phyloP scores from a whole-genome alignment of 2,113 vertebrate species.

The Odobenus rosmarus region DNA sequence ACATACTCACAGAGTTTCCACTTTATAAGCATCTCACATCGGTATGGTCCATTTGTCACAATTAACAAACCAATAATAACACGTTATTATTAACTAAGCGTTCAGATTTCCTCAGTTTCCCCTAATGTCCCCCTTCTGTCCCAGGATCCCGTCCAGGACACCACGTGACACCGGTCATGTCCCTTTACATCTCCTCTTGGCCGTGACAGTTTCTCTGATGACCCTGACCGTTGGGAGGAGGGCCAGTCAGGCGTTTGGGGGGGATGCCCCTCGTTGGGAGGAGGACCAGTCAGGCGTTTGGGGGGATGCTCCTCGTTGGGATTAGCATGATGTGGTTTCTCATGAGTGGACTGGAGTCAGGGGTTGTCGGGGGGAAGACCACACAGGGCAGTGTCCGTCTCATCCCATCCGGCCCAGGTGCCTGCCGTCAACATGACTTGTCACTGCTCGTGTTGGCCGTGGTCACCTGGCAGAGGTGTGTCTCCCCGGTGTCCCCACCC shows the following conservation, averaged over 20 bases:
- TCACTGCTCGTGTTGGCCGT: rapidly evolving
- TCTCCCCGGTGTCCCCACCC: too few relatives aligned
- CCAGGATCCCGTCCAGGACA: neutral
- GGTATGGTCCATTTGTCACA: rapidly evolving
- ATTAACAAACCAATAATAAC: neutral
- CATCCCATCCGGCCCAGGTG: rapidly evolving
- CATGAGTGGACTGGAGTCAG: neutral
- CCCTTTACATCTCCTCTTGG: neutral
- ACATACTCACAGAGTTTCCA: neutral
- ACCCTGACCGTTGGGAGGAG: neutral
- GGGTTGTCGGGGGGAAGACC: neutral
- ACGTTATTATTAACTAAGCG: neutral
- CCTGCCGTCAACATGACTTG: rapidly evolving
- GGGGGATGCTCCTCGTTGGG: neutral
- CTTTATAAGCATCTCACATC: neutral
- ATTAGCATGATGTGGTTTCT: neutral
- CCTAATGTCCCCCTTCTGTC: neutral
- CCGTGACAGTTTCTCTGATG: neutral
- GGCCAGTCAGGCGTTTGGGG: too few relatives aligned
- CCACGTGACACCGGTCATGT: rapidly evolving
- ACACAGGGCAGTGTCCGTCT: neutral
- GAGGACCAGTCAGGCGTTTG: too few relatives aligned
- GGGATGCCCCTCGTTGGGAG: neutral
- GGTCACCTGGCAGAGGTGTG: neutral
- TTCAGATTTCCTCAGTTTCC: neutral